Base-by-base conservation (phyloP, 2,888 invertebrate genomes). In the Ditylenchus weischeri region DNA sequence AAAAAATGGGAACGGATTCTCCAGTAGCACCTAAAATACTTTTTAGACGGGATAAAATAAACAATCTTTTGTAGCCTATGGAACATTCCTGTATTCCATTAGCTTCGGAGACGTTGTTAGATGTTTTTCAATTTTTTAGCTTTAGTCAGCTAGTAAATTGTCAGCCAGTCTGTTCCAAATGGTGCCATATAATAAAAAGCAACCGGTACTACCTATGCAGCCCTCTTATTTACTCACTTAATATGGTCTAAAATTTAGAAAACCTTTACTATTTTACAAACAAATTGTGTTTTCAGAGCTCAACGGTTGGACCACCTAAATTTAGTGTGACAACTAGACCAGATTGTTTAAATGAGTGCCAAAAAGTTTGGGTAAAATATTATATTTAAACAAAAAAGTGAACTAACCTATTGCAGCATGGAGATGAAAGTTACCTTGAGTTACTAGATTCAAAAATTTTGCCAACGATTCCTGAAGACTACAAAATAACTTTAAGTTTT, bases 81-180 rank as follows among this genome's bases (percentile, higher is more conserved):
- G 43, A 43, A 8, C 8, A 2, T 8, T 10, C 15, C 5, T 6
- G 15, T 8, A 43, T 43, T 54, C n/a, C 54, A 54, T 15, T 54
- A 29, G 54, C 54, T 23, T 23, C 21, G 4, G 54, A 54, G 29
- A 54, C 54, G 11, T 54, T 54, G n/a, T 21, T 54, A 29, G 54
- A 54, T 21, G 54, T 54, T 10, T 54, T 54, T 6, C 4, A 54
- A 54, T 54, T 23, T 10, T 10, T 54, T 5, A 54, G 11, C 54
- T 54, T 15, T n/a, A 54, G 29, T 13, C 23, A 54, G 54, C 10
- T 54, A n/a, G 29, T 54, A 21, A 54, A 54, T 29, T 21, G 23
- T 29, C 54, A 18, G 29, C 13, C 54, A 23, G 54, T 54, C 15
- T 54, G 54, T 29, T 54, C 54, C 21, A 54, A 54, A 54, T 54